A percentile compares a stretch with the other conserved stretches of the same genome.
phyloP scores from a whole-genome alignment of 2,797 vertebrate genomes.

The Sebastes hubbsi region DNA sequence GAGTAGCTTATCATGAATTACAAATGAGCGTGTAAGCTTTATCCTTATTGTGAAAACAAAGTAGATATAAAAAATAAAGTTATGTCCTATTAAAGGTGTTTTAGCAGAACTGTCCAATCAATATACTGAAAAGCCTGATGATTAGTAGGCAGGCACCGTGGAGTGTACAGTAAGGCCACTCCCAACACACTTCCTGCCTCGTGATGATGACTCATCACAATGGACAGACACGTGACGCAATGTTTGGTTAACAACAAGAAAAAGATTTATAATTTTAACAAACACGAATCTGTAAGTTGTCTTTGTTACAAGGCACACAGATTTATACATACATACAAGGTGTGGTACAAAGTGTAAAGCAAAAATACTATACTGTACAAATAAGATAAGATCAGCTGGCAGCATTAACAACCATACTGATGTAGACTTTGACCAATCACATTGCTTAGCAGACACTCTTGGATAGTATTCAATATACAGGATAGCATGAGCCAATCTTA shows the following conservation, averaged over 20 bases:
- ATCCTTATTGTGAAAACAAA: background rate
- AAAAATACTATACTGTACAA: background rate
- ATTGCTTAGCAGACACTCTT: background rate
- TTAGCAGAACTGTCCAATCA: background rate
- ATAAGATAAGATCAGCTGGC: background rate
- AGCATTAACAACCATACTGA: background rate
- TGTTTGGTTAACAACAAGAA: conserved; percentile 4
- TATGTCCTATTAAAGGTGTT: background rate
- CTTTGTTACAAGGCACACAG: background rate
- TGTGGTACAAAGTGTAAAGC: background rate
- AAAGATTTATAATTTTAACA: background rate
- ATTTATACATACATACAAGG: background rate
- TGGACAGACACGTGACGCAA: background rate
- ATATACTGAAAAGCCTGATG: background rate
- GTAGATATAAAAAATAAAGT: background rate
- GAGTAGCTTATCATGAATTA: background rate
- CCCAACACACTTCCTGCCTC: conserved; percentile 1
- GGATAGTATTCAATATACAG: background rate
- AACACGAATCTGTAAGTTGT: background rate
- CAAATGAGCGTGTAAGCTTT: background rate
- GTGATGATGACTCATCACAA: conserved; percentile 13
- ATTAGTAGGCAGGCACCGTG: background rate
- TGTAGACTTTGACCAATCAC: background rate
- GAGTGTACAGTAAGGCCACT: conserved; percentile 11
- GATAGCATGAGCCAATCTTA: background rate